These are phyloP conservation scores for Triplophysa dalaica DNA, from an alignment of 2,113 vertebrate genomes.

Conservation along the genomic window DNA sequence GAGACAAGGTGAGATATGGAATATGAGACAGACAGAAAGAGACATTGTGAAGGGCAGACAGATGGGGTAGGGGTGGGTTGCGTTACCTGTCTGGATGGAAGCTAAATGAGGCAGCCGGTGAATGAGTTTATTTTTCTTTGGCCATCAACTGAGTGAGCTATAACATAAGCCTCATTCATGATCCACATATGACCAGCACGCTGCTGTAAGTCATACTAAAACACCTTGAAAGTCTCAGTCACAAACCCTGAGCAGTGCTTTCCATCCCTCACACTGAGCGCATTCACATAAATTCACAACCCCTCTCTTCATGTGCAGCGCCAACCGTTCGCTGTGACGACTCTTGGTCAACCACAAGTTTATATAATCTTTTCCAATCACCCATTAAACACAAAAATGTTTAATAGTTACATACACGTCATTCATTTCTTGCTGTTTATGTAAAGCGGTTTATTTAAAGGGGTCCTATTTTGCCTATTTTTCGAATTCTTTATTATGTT, in stretches of 20 bases:
- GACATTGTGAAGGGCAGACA: neutral
- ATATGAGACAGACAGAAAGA: neutral
- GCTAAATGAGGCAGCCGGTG: neutral
- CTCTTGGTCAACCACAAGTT: neutral
- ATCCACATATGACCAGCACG: slow-evolving; percentile 32
- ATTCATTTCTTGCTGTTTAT: neutral
- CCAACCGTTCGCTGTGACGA: neutral
- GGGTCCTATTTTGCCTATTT: no score
- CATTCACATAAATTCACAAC: slow-evolving; percentile 47
- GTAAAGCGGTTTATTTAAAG: neutral
- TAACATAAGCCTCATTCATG: slow-evolving; percentile 53
- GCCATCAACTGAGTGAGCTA: slow-evolving; percentile 36
- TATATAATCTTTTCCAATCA: neutral
- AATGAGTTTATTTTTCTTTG: slow-evolving; percentile 45
- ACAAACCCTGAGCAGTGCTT: slow-evolving; percentile 21
- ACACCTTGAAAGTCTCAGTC: slow-evolving; percentile 18
- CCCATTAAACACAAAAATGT: neutral
- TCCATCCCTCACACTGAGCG: slow-evolving; percentile 39
- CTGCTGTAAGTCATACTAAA: slow-evolving; percentile 9
- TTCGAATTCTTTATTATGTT: no score
- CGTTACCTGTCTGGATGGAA: slow-evolving; percentile 9
- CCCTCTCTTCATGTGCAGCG: slow-evolving; percentile 27
- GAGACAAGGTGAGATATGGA: neutral
- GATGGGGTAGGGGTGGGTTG: neutral
- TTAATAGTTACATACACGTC: neutral